Conservation (phyloP, 2,888 invertebrate species). For the Brachynemurus nebulosus region DNA sequence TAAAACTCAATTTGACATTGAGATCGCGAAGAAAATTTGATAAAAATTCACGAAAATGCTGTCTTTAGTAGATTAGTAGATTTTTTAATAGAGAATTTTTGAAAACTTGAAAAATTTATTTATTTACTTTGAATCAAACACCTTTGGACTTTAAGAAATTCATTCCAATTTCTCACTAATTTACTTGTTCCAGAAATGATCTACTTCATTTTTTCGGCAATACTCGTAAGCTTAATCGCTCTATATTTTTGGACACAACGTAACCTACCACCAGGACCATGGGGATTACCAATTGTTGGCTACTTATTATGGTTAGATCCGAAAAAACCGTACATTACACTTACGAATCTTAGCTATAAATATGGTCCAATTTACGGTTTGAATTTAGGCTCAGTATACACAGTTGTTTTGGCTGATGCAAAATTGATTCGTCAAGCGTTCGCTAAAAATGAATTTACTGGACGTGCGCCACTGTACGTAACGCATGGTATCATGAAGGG, state of each 20-base stretch:
- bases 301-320: conserved; percentile 61
- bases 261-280: conserved; percentile 61
- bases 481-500: conserved; percentile 82
- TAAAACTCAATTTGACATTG: no score
- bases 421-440: conserved; percentile 57
- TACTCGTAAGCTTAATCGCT: no score
- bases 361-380: conserved; percentile 66
- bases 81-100: no score
- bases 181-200: no score
- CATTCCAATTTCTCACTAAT: no score
- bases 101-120: no score
- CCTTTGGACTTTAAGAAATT: no score
- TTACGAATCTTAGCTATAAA: conserved; percentile 48
- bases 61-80: no score
- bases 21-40: no score
- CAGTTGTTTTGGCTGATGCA: conserved; percentile 66
- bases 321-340: conserved; percentile 52
- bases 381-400: conserved; percentile 57
- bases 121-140: no score
- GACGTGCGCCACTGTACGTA: conserved; percentile 66
- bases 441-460: conserved; percentile 54
- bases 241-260: conserved; percentile 22
- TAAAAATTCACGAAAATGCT: no score
- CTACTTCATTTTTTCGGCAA: no score
- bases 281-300: conserved; percentile 64